Conservation (phyloP, 2,888 invertebrate genomes). For the Rhamphomyia laevipes region DNA sequence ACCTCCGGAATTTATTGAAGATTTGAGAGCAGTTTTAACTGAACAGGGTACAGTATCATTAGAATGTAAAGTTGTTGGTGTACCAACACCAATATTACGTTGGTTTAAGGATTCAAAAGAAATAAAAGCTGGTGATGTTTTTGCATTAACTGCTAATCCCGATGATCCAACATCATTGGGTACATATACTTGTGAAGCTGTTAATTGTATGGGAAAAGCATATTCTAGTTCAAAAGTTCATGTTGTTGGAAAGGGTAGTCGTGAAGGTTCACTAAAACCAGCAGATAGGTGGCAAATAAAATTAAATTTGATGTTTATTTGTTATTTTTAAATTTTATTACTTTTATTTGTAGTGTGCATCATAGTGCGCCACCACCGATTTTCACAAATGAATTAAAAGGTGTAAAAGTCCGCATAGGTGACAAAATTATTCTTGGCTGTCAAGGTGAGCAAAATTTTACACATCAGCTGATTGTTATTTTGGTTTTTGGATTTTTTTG, state of each 20-base stretch:
- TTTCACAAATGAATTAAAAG: constrained; percentile 62
- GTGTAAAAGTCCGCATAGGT: constrained; percentile 65
- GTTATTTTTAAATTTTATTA: neutral
- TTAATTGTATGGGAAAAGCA: constrained; percentile 78
- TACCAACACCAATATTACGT: constrained; percentile 66
- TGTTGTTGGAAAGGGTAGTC: constrained; percentile 59
- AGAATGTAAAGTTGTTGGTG: constrained; percentile 83
- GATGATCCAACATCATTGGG: constrained; percentile 78
- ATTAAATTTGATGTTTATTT: constrained; percentile 8
- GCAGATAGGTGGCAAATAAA: constrained; percentile 59
- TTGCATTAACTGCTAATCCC: constrained; percentile 72
- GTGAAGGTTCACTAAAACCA: constrained; percentile 57
- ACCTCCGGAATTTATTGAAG: constrained; percentile 75
- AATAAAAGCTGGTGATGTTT: constrained; percentile 81
- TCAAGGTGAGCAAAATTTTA: constrained; percentile 43
- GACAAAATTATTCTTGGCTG: constrained; percentile 62
- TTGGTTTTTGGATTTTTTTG: no score
- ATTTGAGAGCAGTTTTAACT: constrained; percentile 68
- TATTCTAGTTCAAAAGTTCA: constrained; percentile 76
- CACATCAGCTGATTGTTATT: no score
- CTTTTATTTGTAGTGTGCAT: constrained; percentile 20
- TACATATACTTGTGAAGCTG: constrained; percentile 77
- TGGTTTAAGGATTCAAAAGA: constrained; percentile 79
- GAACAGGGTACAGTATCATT: constrained; percentile 81
- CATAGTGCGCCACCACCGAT: constrained; percentile 54